Percentiles rank a stretch among this genome's conserved stretches.
Conservation (phyloP, 2,797 vertebrate species). For the Notamacropus eugenii region DNA sequence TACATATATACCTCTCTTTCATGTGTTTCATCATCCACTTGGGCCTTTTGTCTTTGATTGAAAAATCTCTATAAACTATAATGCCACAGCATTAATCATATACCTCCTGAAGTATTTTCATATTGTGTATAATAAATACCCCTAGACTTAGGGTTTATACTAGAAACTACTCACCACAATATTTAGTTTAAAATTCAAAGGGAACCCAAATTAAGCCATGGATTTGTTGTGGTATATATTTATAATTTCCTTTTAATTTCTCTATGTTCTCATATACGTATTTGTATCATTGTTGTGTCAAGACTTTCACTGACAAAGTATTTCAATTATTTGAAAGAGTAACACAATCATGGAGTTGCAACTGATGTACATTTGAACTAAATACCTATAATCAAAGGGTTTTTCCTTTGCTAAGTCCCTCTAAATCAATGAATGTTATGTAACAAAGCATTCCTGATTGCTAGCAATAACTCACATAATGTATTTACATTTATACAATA, state of each 20-base stretch:
- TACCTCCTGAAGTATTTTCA: constrained; percentile 73
- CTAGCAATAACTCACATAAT: constrained; percentile 84
- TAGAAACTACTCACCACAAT: constrained; percentile 73
- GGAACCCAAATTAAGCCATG: constrained; percentile 75
- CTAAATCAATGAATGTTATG: constrained; percentile 82
- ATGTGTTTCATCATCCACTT: constrained; percentile 61
- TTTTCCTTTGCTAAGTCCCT: constrained; percentile 84
- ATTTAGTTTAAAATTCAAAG: constrained; percentile 75
- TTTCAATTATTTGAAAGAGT: constrained; percentile 84
- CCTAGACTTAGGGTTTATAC: constrained; percentile 70
- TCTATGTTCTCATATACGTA: constrained; percentile 64
- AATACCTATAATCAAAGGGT: constrained; percentile 86
- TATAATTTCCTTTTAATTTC: constrained; percentile 71
- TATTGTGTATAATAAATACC: constrained; percentile 72
- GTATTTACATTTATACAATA: constrained; percentile 80
- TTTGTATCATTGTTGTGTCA: constrained; percentile 79
- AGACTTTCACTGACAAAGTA: constrained; percentile 82
- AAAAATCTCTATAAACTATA: constrained; percentile 68
- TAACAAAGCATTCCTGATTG: constrained; percentile 85
- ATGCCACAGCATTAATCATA: constrained; percentile 72
- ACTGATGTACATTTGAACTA: constrained; percentile 84
- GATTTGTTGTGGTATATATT: constrained; percentile 70
- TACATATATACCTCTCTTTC: constrained; percentile 17
- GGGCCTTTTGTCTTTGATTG: constrained; percentile 72
- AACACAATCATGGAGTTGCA: constrained; percentile 82